Conservation (phyloP, 2,888 invertebrate species). For the Galerucella calmariensis region DNA sequence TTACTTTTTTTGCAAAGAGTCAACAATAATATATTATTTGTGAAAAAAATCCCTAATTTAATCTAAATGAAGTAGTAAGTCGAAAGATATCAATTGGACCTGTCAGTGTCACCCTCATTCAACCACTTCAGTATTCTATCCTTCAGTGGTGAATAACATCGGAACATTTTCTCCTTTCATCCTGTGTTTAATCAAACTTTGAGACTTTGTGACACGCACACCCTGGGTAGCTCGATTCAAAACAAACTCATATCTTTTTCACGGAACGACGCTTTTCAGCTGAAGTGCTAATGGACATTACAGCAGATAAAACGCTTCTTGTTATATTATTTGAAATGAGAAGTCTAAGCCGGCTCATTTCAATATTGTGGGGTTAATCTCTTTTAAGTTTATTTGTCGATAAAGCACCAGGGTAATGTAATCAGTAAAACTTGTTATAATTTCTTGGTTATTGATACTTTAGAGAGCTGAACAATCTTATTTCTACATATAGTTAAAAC, state of each 20-base stretch:
- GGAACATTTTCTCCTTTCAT: constrained; percentile 47
- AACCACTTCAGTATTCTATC: constrained; percentile 20
- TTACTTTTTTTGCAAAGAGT: neutral
- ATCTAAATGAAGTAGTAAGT: constrained; percentile 19
- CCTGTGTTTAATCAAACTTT: constrained; percentile 55
- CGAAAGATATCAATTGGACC: constrained; percentile 26
- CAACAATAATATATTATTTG: neutral
- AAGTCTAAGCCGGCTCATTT: constrained; percentile 8
- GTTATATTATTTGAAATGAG: constrained; percentile 19
- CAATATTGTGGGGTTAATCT: constrained; percentile 18
- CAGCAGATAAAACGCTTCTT: constrained; percentile 34
- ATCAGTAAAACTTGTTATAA: neutral
- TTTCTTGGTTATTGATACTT: too few relatives aligned
- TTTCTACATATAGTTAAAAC: too few relatives aligned
- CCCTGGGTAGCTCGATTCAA: constrained; percentile 29
- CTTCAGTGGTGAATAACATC: constrained; percentile 29
- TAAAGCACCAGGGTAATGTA: neutral
- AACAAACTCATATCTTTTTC: constrained; percentile 40
- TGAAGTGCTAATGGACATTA: constrained; percentile 40
- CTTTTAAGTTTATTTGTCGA: constrained; percentile 15
- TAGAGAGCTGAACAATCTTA: too few relatives aligned
- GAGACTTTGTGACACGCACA: constrained; percentile 51
- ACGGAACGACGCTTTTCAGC: constrained; percentile 42
- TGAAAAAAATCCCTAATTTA: constrained; percentile 15
- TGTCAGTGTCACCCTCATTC: constrained; percentile 23